Evolutionary conservation across 1,140 invertebrate genomes (phyloP).

Genomic region (Euschistus heros): DNA sequence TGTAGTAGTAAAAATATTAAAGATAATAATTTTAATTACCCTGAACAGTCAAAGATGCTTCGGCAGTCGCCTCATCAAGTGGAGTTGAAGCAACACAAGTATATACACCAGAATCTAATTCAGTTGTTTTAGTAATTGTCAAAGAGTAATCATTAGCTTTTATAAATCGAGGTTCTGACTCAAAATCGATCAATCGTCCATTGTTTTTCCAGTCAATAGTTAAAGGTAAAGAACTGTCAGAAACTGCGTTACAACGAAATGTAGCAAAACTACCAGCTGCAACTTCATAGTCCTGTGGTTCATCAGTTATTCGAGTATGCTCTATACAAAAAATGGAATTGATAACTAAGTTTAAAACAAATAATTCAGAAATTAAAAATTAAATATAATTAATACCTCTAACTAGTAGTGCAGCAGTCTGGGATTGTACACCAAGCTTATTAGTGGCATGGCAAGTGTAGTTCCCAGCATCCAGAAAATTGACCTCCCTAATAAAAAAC

Average conservation of each 20-base stretch:
- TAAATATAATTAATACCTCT: conserved; percentile 47
- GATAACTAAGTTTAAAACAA: conserved; percentile 5
- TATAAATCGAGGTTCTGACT: conserved; percentile 69
- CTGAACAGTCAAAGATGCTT: conserved; percentile 86
- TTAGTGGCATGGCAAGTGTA: conserved; percentile 90
- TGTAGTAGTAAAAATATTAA: background rate
- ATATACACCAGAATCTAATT: conserved; percentile 88
- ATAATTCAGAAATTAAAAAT: background rate
- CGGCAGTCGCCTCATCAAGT: conserved; percentile 69
- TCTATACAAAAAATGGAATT: conserved; percentile 40
- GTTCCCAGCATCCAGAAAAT: conserved; percentile 71
- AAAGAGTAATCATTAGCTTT: conserved; percentile 82
- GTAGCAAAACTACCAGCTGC: conserved; percentile 78
- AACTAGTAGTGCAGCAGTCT: conserved; percentile 64
- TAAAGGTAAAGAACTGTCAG: conserved; percentile 67
- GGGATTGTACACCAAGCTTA: conserved; percentile 73
- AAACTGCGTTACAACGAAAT: conserved; percentile 84
- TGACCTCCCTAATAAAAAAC: conserved; percentile 47
- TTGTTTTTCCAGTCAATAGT: conserved; percentile 82
- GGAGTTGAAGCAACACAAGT: conserved; percentile 90
- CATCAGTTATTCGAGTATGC: conserved; percentile 71
- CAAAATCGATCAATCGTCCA: conserved; percentile 75
- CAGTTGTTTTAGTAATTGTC: conserved; percentile 85
- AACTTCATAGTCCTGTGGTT: conserved; percentile 83
- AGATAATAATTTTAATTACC: conserved; percentile 37